Evolutionary conservation across 1,140 invertebrate species (phyloP).

Genomic region (Pseudomyrmex concolor): DNA sequence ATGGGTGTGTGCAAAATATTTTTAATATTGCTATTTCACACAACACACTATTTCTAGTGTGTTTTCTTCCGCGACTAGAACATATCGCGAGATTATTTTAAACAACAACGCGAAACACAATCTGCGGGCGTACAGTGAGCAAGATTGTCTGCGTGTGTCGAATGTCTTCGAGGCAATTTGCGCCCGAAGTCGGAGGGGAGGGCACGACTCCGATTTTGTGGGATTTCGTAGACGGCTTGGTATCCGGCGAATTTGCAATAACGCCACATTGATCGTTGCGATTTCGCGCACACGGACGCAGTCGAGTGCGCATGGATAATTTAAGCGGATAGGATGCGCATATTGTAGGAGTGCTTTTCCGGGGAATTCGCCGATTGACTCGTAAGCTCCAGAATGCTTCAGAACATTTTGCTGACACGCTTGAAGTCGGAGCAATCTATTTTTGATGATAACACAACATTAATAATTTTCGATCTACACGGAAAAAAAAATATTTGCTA

Average conservation of each 20-base stretch:
- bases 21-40: no score
- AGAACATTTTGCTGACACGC: neutral
- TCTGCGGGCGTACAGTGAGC: neutral
- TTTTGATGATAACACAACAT: no score
- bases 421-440: no score
- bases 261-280: conserved; percentile 49
- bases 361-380: conserved; percentile 24
- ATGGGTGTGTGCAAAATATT: no score
- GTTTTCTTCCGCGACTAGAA: neutral
- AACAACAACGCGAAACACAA: neutral
- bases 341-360: neutral
- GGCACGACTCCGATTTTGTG: conserved; percentile 42
- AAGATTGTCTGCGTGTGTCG: neutral
- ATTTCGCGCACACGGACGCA: conserved; percentile 24
- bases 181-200: neutral
- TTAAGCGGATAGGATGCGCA: conserved; percentile 12
- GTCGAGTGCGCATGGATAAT: conserved; percentile 6
- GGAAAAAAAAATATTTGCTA: no score
- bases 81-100: neutral
- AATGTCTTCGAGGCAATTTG: conserved; percentile 60
- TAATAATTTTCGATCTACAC: no score
- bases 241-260: conserved; percentile 70
- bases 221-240: conserved; percentile 36
- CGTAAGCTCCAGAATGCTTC: neutral
- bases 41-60: no score